These are phyloP conservation scores for Escarpia spicata DNA, from an alignment of 2,888 invertebrate species.

Conservation along the genomic window DNA sequence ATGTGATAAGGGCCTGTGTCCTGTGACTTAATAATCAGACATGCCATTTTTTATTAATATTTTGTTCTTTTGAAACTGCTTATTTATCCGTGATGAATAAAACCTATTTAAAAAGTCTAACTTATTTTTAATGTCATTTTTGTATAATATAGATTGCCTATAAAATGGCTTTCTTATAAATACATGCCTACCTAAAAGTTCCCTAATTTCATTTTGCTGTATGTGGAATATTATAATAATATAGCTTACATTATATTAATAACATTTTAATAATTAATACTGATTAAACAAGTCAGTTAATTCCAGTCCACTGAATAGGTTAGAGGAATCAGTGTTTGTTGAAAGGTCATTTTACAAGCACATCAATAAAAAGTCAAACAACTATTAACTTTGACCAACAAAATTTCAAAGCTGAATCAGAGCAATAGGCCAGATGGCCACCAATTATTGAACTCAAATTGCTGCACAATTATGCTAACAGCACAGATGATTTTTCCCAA, in stretches of 20 bases:
- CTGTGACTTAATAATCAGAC: neutral
- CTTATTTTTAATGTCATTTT: neutral
- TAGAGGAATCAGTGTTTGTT: neutral
- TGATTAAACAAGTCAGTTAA: too few relatives aligned
- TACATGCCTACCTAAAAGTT: too few relatives aligned
- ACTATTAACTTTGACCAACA: neutral
- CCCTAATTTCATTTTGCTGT: too few relatives aligned
- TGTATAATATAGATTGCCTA: too few relatives aligned
- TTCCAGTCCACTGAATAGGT: too few relatives aligned
- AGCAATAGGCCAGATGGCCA: neutral
- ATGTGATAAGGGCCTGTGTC: neutral
- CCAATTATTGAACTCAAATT: neutral
- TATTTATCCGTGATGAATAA: neutral
- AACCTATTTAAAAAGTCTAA: neutral
- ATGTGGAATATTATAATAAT: too few relatives aligned
- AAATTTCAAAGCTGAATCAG: neutral
- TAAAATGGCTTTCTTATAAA: too few relatives aligned
- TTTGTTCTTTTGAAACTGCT: neutral
- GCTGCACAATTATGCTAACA: constrained; percentile 12
- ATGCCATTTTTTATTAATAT: neutral
- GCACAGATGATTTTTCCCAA: neutral
- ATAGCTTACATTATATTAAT: too few relatives aligned
- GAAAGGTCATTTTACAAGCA: neutral
- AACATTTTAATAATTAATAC: too few relatives aligned
- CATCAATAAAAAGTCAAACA: neutral